phyloP scores from a whole-genome alignment of 2,113 vertebrate species.

The Nibea coibor region DNA sequence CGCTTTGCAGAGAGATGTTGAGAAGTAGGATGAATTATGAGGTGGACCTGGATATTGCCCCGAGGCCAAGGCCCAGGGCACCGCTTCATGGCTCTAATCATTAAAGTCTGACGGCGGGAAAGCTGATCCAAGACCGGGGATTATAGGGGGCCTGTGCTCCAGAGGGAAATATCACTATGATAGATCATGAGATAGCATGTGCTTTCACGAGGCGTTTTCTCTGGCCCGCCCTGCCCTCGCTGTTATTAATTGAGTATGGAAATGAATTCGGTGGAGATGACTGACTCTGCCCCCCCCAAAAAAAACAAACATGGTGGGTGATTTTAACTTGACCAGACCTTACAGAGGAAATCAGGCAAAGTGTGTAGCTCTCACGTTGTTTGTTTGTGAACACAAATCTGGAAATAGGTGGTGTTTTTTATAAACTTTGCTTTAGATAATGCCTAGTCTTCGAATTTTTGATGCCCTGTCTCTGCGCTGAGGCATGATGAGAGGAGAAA shows the following conservation, averaged over 20 bases:
- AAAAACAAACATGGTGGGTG: constrained; percentile 45
- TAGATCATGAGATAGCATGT: constrained; percentile 74
- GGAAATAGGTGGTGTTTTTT: not conserved
- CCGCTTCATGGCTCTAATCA: constrained; percentile 78
- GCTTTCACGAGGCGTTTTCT: constrained; percentile 65
- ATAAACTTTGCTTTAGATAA: constrained; percentile 15
- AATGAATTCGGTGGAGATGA: constrained; percentile 58
- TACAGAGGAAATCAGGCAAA: constrained; percentile 11
- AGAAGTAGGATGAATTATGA: constrained; percentile 76
- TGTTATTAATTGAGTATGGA: constrained; percentile 73
- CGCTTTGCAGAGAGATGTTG: constrained; percentile 61
- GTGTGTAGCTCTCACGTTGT: not conserved
- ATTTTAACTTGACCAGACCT: constrained; percentile 53
- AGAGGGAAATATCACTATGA: constrained; percentile 78
- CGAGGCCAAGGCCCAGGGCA: constrained; percentile 73
- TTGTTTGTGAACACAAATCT: constrained; percentile 17
- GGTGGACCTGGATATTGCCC: constrained; percentile 73
- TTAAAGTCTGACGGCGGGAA: constrained; percentile 76
- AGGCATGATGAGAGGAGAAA: constrained; percentile 58
- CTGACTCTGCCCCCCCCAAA: constrained; percentile 22
- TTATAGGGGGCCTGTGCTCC: constrained; percentile 61
- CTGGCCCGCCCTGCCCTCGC: constrained; percentile 35
- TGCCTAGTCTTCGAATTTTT: constrained; percentile 39
- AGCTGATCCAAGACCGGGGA: constrained; percentile 74
- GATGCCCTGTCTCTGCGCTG: constrained; percentile 44